These are phyloP conservation scores for Agriopis aurantiaria DNA, from an alignment of 2,888 invertebrate species.

Conservation along the genomic window DNA sequence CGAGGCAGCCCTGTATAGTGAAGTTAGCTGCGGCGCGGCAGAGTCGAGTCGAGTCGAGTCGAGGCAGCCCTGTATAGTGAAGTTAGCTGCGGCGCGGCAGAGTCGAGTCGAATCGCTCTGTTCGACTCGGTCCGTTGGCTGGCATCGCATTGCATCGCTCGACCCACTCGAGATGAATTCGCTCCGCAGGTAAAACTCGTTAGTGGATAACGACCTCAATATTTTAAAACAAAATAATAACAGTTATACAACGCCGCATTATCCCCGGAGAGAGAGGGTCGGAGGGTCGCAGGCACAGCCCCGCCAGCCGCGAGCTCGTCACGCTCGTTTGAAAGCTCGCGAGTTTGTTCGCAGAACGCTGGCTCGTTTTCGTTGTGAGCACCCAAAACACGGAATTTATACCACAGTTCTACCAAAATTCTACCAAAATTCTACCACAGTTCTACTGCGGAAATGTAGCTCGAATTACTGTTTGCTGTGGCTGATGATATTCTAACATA, in stretches of 20 bases:
- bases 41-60: conserved; percentile 44
- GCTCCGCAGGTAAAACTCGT: conserved; percentile 34
- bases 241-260: conserved; percentile 16
- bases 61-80: conserved; percentile 34
- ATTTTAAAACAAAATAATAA: conserved; percentile 42
- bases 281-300: too few species aligned
- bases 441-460: background rate
- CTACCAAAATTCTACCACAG: too few species aligned
- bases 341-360: conserved; percentile 14
- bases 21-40: conserved; percentile 17
- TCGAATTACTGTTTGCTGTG: background rate
- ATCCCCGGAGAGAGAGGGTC: conserved; percentile 7
- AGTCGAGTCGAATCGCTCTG: conserved; percentile 45
- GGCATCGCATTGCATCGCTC: too few species aligned
- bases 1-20: conserved; percentile 33
- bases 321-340: conserved; percentile 21
- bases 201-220: conserved; percentile 41
- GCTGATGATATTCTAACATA: too few species aligned
- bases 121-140: too few species aligned
- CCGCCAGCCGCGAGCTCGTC: too few species aligned
- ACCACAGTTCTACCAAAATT: too few species aligned
- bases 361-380: conserved; percentile 16
- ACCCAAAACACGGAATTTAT: background rate
- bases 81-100: conserved; percentile 15
- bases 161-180: conserved; percentile 28